phyloP scores from a whole-genome alignment of 2,888 invertebrate species.

The Serrognathus titanus region DNA sequence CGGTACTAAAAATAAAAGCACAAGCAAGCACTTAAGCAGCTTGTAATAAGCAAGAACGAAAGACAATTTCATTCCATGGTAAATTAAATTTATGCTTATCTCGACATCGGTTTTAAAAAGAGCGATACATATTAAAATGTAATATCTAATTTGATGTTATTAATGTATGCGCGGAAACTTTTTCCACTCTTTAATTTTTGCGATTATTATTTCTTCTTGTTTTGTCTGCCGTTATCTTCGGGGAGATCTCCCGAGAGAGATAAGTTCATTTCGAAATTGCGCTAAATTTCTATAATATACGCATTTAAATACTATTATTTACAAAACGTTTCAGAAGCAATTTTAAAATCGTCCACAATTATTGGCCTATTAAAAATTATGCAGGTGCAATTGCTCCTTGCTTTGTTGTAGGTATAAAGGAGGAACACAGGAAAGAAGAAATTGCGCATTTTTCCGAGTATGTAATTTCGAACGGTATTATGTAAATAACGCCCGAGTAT shows the following conservation, averaged over 20 bases:
- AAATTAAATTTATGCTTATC: neutral
- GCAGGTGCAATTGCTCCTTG: constrained; percentile 16
- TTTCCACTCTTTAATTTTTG: too few species aligned
- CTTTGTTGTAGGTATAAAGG: neutral
- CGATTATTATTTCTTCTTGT: too few species aligned
- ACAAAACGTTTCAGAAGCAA: constrained; percentile 5
- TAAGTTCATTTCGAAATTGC: too few species aligned
- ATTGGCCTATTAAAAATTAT: constrained; percentile 6
- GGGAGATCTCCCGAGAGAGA: too few species aligned
- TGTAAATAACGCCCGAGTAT: constrained; percentile 12
- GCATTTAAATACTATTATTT: neutral
- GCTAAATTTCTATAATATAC: neutral
- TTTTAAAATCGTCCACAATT: constrained; percentile 2
- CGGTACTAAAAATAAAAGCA: neutral
- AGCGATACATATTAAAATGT: too few species aligned
- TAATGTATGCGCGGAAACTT: too few species aligned
- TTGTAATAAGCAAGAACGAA: neutral
- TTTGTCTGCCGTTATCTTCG: too few species aligned
- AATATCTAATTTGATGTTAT: too few species aligned
- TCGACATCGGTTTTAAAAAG: too few species aligned
- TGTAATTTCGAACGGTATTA: constrained; percentile 15
- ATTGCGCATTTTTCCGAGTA: constrained; percentile 10
- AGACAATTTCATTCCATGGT: neutral
- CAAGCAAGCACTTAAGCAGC: neutral
- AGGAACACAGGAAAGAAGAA: neutral